A percentile compares a stretch with the other conserved stretches of the same genome.
These are phyloP conservation scores for Parnassius smintheus DNA, from an alignment of 2,888 invertebrate species.

Conservation along the genomic window DNA sequence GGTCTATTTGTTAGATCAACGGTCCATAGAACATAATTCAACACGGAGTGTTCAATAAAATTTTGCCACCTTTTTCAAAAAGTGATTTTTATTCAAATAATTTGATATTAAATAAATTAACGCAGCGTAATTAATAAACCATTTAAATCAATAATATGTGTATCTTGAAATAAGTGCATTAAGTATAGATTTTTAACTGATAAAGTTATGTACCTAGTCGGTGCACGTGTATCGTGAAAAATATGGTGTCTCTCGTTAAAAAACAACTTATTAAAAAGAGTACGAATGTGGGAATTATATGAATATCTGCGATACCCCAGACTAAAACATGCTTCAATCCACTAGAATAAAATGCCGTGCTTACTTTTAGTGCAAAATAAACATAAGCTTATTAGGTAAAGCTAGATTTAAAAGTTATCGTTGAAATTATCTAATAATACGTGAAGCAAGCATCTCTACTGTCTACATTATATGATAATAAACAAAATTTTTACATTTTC, in stretches of 20 bases:
- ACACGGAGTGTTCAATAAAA: too few relatives aligned
- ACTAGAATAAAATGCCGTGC: constrained; percentile 29
- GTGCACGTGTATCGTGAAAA: constrained; percentile 9
- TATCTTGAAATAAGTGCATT: neutral
- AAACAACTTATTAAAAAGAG: constrained; percentile 6
- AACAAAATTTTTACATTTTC: constrained; percentile 18
- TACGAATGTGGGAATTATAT: constrained; percentile 22
- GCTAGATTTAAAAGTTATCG: constrained; percentile 33
- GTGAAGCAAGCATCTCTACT: constrained; percentile 55
- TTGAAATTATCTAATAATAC: constrained; percentile 29
- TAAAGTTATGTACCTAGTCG: too few relatives aligned
- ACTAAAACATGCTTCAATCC: constrained; percentile 21
- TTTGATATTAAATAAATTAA: too few relatives aligned
- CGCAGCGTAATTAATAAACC: too few relatives aligned
- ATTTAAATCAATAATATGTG: too few relatives aligned
- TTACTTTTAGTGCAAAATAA: constrained; percentile 29
- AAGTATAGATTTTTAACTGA: too few relatives aligned
- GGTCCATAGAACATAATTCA: too few relatives aligned
- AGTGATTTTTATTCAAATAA: too few relatives aligned
- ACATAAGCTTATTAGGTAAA: constrained; percentile 25
- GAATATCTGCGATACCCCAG: constrained; percentile 29
- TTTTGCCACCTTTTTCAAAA: too few relatives aligned
- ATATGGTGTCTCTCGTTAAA: constrained; percentile 8
- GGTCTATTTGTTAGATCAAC: too few relatives aligned
- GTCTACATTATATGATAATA: constrained; percentile 30